Percentiles rank a stretch among this genome's conserved stretches.
phyloP scores from a whole-genome alignment of 2,888 invertebrate species.

The Limenitis camilla region DNA sequence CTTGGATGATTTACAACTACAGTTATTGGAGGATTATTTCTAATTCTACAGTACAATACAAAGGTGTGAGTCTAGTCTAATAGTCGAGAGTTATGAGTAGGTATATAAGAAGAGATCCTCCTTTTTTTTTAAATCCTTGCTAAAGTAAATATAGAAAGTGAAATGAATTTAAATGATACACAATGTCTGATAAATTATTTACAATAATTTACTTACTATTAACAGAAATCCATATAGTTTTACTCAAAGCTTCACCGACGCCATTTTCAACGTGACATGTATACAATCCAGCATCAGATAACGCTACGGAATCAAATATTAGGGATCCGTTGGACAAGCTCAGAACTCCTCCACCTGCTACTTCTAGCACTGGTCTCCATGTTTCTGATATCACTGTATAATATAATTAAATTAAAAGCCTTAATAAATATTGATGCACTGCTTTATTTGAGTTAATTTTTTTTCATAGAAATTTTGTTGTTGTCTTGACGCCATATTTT shows the following conservation, averaged over 20 bases:
- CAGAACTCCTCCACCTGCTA: constrained; percentile 65
- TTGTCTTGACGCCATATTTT: no score
- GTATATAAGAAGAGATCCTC: no score
- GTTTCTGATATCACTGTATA: constrained; percentile 55
- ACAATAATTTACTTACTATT: constrained; percentile 66
- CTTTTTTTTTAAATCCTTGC: not conserved
- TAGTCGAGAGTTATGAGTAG: no score
- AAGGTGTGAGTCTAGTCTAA: no score
- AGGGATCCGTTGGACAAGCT: constrained; percentile 67
- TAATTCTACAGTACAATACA: no score
- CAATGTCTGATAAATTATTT: no score
- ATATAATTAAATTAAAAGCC: not conserved
- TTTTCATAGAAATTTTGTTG: no score
- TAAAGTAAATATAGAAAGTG: not conserved
- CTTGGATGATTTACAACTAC: no score
- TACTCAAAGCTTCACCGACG: constrained; percentile 66
- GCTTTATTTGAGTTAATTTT: no score
- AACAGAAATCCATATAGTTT: constrained; percentile 68
- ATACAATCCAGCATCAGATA: constrained; percentile 64
- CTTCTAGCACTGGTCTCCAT: constrained; percentile 65
- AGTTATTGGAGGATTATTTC: no score
- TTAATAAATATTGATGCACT: no score
- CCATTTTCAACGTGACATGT: constrained; percentile 72
- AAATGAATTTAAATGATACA: not conserved
- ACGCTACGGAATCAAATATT: constrained; percentile 62